Evolutionary conservation across 1,140 invertebrate genomes (phyloP), one percentile per base, ranked within the genome.

Genomic region (Pseudomyrmex pallidus): DNA sequence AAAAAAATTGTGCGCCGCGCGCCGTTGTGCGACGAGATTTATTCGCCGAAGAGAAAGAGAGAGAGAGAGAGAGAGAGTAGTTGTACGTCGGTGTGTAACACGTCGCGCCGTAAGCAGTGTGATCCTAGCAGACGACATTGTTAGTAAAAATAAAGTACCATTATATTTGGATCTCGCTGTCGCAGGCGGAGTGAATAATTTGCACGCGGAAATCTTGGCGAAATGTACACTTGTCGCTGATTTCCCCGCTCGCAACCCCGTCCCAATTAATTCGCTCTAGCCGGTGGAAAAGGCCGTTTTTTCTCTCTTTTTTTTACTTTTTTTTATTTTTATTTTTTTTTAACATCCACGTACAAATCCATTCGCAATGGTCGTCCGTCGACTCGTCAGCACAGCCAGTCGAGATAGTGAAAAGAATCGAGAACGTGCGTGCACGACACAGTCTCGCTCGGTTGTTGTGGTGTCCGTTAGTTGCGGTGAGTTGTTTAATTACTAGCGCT

Each of bases 101-200:
- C 64, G 52, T 77, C 74, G 74, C 62, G 68, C 68, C 85, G 63
- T 85, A 74, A 52, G 48, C 82, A 83, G 68, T 66, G 76, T 54
- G 7, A 35, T 2, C 59, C 83, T 92, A 91, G 87, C 85, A 90
- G 86, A 91, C 91, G 90, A 91, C 90, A 86, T 86, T 89, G 88
- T 89, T 88, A 90, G 90, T 92, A 91, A 91, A 92, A 92, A 91
- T 89, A 89, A 92, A 91, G 74, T 90, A 90, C 82, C 86, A 88
- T 88, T 87, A 84, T 87, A 85, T 90, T 87, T 91, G 90, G 86
- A 92, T 87, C 66, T 35, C 35, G 35, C 35, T 59, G 78, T 72
- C 56, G 56, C 5, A 13, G 67, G 80, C 35, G 50, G 83, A 54
- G 48, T 54, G 74, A 12, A 64, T 64, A 35, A 35, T 35, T 35